Percentiles rank a stretch among this genome's conserved stretches.
These are phyloP conservation scores for Xylocampa areola DNA, from an alignment of 2,888 invertebrate genomes.

Conservation along the genomic window DNA sequence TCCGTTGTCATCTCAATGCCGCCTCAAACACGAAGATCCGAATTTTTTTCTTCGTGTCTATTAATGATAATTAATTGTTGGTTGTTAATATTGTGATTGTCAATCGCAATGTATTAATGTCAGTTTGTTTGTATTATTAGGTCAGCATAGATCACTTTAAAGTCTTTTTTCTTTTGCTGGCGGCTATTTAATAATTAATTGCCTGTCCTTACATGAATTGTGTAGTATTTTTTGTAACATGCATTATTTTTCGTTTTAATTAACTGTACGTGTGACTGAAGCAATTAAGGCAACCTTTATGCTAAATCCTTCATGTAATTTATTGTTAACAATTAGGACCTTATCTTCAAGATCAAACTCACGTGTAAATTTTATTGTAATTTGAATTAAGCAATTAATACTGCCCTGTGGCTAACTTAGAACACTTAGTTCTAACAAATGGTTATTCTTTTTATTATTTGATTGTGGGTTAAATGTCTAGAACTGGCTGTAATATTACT, in stretches of 20 bases:
- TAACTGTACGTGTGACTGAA: slow-evolving; percentile 33
- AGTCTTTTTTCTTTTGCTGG: slow-evolving; percentile 18
- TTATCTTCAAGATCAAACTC: slow-evolving; percentile 35
- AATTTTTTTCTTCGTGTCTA: slow-evolving; percentile 76
- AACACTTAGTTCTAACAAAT: not conserved
- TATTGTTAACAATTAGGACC: slow-evolving; percentile 43
- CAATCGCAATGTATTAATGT: slow-evolving; percentile 84
- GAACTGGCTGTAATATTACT: too few species aligned
- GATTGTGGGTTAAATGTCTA: too few species aligned
- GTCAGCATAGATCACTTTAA: slow-evolving; percentile 56
- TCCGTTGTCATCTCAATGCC: slow-evolving; percentile 88
- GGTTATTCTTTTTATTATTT: not conserved
- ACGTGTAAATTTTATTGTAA: slow-evolving; percentile 24
- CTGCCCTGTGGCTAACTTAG: slow-evolving; percentile 11
- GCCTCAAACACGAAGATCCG: slow-evolving; percentile 83
- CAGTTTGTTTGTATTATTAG: slow-evolving; percentile 72
- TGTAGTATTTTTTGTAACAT: slow-evolving; percentile 21
- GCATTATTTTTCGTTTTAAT: slow-evolving; percentile 45
- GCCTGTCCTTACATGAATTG: slow-evolving; percentile 31
- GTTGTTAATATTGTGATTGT: slow-evolving; percentile 81
- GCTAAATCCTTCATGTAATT: slow-evolving; percentile 42
- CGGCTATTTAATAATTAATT: slow-evolving; percentile 17
- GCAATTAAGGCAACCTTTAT: slow-evolving; percentile 53
- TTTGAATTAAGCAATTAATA: slow-evolving; percentile 19
- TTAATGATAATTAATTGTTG: slow-evolving; percentile 86